Evolutionary conservation across 37 sponge, comb jelly and placozoan species (phyloP).

Genomic region (Halisarca cf. caerulea): DNA sequence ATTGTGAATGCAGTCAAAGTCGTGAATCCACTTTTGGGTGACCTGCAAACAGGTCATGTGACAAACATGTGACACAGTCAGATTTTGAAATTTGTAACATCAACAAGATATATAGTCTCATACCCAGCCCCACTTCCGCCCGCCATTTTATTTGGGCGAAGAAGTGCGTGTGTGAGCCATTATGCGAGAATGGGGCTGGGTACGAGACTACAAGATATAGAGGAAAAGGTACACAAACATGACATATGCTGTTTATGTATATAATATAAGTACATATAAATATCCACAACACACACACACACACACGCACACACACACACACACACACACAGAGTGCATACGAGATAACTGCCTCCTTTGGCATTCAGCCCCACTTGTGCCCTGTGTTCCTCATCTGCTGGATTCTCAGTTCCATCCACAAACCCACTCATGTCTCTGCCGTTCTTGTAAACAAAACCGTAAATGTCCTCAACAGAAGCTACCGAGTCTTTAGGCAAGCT

Average conservation of each 20-base stretch:
- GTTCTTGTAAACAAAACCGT: conserved; percentile 48
- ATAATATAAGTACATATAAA: no score
- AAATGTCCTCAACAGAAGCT: conserved; percentile 48
- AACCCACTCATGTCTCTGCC: conserved; percentile 65
- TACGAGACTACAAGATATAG: no score
- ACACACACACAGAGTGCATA: background rate
- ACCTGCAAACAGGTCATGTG: background rate
- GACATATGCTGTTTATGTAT: no score
- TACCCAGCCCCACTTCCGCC: no score
- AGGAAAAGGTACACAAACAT: no score
- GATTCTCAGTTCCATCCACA: conserved; percentile 70
- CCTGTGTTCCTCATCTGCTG: conserved; percentile 62
- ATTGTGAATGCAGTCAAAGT: conserved; percentile 38
- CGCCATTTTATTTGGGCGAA: no score
- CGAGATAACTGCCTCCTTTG: conserved; percentile 57
- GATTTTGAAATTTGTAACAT: no score
- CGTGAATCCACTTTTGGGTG: conserved; percentile 64
- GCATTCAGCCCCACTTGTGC: conserved; percentile 34
- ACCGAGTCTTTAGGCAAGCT: conserved; percentile 38
- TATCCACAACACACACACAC: background rate
- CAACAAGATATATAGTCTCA: no score
- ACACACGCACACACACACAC: background rate
- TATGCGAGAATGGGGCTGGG: no score
- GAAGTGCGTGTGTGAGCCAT: no score
- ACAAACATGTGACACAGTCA: no score